A percentile compares a stretch with the other conserved stretches of the same genome.
phyloP scores from a whole-genome alignment of 2,888 invertebrate genomes.

The Omphaloscelis lunosa region DNA sequence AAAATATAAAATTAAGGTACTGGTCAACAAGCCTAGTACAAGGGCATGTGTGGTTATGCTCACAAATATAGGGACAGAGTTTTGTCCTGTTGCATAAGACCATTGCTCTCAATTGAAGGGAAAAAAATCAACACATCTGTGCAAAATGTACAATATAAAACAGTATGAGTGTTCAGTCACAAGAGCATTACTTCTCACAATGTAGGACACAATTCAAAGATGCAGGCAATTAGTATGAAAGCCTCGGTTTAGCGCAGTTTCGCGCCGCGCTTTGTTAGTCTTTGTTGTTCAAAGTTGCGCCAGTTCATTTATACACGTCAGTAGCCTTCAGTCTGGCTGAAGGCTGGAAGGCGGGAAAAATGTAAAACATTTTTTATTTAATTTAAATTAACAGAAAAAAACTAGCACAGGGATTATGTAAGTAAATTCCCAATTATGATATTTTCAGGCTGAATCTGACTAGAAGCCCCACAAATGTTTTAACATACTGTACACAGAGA shows the following conservation, averaged over 20 bases:
- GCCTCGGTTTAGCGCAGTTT: conserved; percentile 29
- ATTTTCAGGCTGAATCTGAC: not conserved
- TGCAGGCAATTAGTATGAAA: conserved; percentile 47
- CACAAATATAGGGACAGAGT: not conserved
- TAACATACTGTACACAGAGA: not conserved
- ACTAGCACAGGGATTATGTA: not conserved
- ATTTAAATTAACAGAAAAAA: not conserved
- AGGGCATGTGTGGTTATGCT: too few species aligned
- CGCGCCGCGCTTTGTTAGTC: conserved; percentile 18
- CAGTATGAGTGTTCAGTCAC: not conserved
- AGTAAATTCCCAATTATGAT: not conserved
- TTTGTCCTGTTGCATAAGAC: conserved; percentile 1
- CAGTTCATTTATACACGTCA: conserved; percentile 20
- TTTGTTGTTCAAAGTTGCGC: conserved; percentile 37
- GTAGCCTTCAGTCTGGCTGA: not conserved
- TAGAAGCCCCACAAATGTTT: not conserved
- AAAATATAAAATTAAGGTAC: too few species aligned
- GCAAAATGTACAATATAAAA: not conserved
- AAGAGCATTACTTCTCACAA: conserved; percentile 5
- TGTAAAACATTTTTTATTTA: not conserved
- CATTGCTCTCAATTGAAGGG: not conserved
- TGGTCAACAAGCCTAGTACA: not conserved
- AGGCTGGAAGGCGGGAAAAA: not conserved
- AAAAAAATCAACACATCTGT: not conserved
- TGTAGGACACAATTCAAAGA: conserved; percentile 27